Percentiles rank a stretch among this genome's conserved stretches.
Conservation (phyloP, 2,888 invertebrate genomes). For the Xanthostigma xanthostigma region DNA sequence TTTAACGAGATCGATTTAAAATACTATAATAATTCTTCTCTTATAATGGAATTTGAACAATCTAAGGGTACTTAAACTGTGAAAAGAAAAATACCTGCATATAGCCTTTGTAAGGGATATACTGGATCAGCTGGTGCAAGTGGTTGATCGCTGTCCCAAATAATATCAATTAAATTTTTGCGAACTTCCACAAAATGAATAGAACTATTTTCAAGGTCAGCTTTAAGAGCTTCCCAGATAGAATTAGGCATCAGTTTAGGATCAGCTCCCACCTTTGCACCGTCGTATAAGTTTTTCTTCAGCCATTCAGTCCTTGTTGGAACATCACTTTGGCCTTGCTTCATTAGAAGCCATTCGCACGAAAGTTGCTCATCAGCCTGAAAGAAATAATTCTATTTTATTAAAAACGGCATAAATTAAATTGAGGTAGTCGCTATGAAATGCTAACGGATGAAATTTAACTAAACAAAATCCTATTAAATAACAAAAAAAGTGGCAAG, state of each 20-base stretch:
- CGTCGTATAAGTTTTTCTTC: conserved; percentile 29
- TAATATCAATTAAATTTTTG: conserved; percentile 58
- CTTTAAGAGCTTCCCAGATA: conserved; percentile 47
- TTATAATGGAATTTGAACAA: too few relatives aligned
- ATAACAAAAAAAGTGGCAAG: too few relatives aligned
- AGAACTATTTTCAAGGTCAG: conserved; percentile 35
- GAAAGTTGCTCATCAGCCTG: conserved; percentile 76
- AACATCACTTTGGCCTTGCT: conserved; percentile 47
- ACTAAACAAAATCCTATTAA: too few relatives aligned
- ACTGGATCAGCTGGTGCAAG: conserved; percentile 38
- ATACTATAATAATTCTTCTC: too few relatives aligned
- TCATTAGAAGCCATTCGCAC: conserved; percentile 82
- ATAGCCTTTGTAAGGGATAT: conserved; percentile 42
- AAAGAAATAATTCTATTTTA: conserved; percentile 22
- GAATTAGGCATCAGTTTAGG: conserved; percentile 53
- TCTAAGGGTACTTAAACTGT: too few relatives aligned
- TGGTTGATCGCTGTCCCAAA: conserved; percentile 57
- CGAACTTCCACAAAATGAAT: conserved; percentile 40
- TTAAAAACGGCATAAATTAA: too few relatives aligned
- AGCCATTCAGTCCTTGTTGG: conserved; percentile 56
- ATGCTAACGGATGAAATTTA: too few relatives aligned
- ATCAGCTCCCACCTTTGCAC: conserved; percentile 56
- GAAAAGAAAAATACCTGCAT: conserved; percentile 32
- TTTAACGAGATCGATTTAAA: too few relatives aligned
- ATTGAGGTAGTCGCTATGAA: too few relatives aligned